phyloP scores from a whole-genome alignment of 2,888 invertebrate species.

The Phlogophora meticulosa region DNA sequence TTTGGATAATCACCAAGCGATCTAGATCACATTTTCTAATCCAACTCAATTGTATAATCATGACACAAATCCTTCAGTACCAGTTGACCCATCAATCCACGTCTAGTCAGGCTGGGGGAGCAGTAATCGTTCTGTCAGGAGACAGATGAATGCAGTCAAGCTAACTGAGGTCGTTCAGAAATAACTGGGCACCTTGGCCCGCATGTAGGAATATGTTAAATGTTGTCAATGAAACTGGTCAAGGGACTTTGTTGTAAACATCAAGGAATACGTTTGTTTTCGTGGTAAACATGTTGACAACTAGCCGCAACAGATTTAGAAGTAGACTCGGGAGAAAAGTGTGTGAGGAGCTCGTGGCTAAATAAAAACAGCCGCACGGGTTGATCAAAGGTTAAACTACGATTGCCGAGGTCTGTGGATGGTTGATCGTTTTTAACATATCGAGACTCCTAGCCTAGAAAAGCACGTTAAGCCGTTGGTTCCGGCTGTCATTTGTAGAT shows the following conservation, averaged over 20 bases:
- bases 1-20: background rate
- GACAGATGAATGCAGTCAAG: constrained; percentile 23
- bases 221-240: constrained; percentile 43
- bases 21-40: background rate
- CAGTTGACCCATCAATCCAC: background rate
- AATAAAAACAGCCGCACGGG: too few species aligned
- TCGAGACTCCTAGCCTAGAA: too few species aligned
- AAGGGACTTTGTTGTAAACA: constrained; percentile 46
- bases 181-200: constrained; percentile 55
- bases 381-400: too few species aligned
- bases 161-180: constrained; percentile 52
- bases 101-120: constrained; percentile 12
- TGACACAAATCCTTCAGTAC: constrained; percentile 8
- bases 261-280: constrained; percentile 14
- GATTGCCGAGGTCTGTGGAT: too few species aligned
- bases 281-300: background rate
- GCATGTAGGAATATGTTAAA: constrained; percentile 23
- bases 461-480: too few species aligned
- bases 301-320: background rate
- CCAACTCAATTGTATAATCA: background rate
- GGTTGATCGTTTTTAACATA: too few species aligned
- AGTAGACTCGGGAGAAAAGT: background rate
- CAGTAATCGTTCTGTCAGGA: constrained; percentile 19
- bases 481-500: too few species aligned
- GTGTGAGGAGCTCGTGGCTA: background rate